Percentiles rank a stretch among this genome's conserved stretches.
phyloP scores from a whole-genome alignment of 2,888 invertebrate species.

The Carpatolechia fugitivella region DNA sequence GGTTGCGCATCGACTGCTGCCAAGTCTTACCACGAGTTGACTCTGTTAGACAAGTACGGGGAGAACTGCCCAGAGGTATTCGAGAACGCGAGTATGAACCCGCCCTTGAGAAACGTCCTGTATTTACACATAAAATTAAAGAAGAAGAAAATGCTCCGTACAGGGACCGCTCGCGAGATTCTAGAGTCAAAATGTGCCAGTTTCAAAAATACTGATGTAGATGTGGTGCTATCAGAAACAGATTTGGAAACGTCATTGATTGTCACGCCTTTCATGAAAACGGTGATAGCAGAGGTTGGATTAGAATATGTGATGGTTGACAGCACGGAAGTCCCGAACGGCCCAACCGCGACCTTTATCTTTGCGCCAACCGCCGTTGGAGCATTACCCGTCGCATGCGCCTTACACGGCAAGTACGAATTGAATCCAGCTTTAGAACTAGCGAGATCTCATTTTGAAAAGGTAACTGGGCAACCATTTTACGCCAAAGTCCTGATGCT shows the following conservation, averaged over 20 bases:
- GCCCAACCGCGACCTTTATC: conserved; percentile 28
- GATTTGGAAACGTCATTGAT: conserved; percentile 17
- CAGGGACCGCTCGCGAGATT: background rate
- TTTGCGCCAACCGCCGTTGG: conserved; percentile 36
- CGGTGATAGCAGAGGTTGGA: conserved; percentile 26
- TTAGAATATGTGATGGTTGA: conserved; percentile 34
- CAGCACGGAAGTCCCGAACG: conserved; percentile 25
- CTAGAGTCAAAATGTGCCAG: conserved; percentile 18
- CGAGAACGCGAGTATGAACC: conserved; percentile 30
- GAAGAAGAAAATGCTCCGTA: background rate
- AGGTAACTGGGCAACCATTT: conserved; percentile 18
- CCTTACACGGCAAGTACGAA: conserved; percentile 24
- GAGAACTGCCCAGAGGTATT: conserved; percentile 20
- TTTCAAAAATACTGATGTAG: conserved; percentile 23
- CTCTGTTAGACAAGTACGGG: conserved; percentile 27
- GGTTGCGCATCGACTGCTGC: conserved; percentile 28
- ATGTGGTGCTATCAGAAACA: conserved; percentile 20
- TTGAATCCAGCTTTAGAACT: background rate
- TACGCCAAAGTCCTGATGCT: conserved; percentile 32
- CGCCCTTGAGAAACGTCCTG: conserved; percentile 23
- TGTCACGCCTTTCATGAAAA: conserved; percentile 40
- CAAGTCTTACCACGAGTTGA: conserved; percentile 32
- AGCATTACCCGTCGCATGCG: conserved; percentile 37
- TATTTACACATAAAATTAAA: conserved; percentile 22
- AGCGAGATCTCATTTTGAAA: background rate